A percentile compares a stretch with the other conserved stretches of the same genome.
phyloP scores from a whole-genome alignment of 2,797 vertebrate species.

The Parotocinclus haroldoi region DNA sequence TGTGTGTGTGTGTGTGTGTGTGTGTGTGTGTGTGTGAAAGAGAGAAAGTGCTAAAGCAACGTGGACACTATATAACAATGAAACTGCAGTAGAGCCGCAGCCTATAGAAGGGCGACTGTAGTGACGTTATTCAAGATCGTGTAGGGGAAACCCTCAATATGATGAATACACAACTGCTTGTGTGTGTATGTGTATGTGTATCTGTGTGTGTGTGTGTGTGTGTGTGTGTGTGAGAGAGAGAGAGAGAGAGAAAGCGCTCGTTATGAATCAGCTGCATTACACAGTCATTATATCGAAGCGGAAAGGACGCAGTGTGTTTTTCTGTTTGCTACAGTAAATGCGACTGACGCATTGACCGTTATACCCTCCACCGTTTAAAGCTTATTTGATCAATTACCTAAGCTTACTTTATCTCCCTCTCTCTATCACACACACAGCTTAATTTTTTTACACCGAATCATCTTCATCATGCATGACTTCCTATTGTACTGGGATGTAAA shows the following conservation, averaged over 20 bases:
- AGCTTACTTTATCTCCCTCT: too few species aligned
- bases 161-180: conserved; percentile 28
- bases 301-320: conserved; percentile 10
- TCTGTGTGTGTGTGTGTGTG: conserved; percentile 34
- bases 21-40: neutral
- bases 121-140: conserved; percentile 19
- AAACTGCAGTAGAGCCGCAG: conserved; percentile 48
- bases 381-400: too few species aligned
- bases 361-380: too few species aligned
- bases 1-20: too few species aligned
- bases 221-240: conserved; percentile 49
- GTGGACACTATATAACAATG: conserved; percentile 22
- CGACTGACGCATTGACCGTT: too few species aligned
- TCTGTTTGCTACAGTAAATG: neutral
- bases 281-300: conserved; percentile 36
- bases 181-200: conserved; percentile 5
- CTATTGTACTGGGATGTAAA: too few species aligned
- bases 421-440: too few species aligned
- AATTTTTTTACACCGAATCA: too few species aligned
- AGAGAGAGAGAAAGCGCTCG: too few species aligned
- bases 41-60: neutral
- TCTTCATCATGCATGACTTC: too few species aligned
- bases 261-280: conserved; percentile 59
- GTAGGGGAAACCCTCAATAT: conserved; percentile 54
- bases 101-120: conserved; percentile 23